Evolutionary conservation across 1,140 invertebrate species (phyloP).

Genomic region (Glomeris maerens): DNA sequence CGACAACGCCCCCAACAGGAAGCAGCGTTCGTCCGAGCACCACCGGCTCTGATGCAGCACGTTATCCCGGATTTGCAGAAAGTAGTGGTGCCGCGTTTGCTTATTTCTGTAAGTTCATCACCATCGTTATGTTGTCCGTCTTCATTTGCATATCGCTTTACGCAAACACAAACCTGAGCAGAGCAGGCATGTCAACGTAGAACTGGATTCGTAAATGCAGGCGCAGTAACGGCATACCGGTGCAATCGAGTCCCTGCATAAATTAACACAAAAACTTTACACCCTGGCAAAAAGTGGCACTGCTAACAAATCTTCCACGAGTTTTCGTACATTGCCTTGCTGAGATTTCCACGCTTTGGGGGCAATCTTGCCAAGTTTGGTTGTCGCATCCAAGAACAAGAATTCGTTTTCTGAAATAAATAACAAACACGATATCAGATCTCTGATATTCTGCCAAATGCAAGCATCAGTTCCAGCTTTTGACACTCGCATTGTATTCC

Average conservation of each 20-base stretch:
- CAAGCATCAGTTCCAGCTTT: too few relatives aligned
- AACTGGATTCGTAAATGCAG: constrained; percentile 87
- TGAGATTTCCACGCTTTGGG: constrained; percentile 89
- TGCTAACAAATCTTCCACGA: too few relatives aligned
- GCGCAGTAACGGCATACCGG: constrained; percentile 70
- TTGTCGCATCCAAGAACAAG: constrained; percentile 81
- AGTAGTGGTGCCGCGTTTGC: constrained; percentile 78
- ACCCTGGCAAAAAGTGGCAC: too few relatives aligned
- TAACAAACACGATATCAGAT: too few relatives aligned
- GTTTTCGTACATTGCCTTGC: constrained; percentile 38
- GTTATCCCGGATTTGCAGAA: constrained; percentile 82
- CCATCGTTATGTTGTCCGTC: too few relatives aligned
- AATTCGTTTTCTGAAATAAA: constrained; percentile 79
- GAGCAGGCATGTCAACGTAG: constrained; percentile 60
- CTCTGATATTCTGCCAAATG: too few relatives aligned
- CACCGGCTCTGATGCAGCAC: constrained; percentile 39
- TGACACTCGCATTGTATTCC: too few relatives aligned
- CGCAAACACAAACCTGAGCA: constrained; percentile 31
- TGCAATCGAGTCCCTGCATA: constrained; percentile 68
- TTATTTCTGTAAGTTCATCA: too few relatives aligned
- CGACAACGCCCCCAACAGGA: constrained; percentile 67
- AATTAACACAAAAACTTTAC: constrained; percentile 1
- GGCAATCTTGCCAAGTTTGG: constrained; percentile 87
- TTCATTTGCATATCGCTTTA: too few relatives aligned
- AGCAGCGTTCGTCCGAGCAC: constrained; percentile 48